phyloP scores from a whole-genome alignment of 2,113 vertebrate species.

The Pycnonotus jocosus region DNA sequence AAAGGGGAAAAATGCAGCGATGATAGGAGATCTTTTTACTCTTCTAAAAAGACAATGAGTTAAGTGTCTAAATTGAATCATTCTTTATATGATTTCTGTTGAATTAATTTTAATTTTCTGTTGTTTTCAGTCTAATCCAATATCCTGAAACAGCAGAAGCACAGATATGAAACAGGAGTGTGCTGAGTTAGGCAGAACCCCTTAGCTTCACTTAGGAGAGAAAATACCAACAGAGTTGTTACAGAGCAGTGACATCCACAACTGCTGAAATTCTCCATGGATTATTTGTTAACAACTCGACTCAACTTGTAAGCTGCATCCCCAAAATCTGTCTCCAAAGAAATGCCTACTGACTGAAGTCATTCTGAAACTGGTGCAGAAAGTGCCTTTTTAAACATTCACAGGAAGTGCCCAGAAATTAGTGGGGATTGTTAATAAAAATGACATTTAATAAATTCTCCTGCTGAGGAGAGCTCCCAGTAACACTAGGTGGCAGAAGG shows the following conservation, averaged over 20 bases:
- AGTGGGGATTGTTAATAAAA: background rate
- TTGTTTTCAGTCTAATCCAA: background rate
- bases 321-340: background rate
- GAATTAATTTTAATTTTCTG: constrained; percentile 1
- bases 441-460: background rate
- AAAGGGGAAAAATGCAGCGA: background rate
- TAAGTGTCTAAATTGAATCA: background rate
- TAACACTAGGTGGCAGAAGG: constrained; percentile 70
- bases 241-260: background rate
- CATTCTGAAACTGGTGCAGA: background rate
- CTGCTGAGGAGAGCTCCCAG: constrained; percentile 15
- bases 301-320: background rate
- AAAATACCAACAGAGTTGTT: background rate
- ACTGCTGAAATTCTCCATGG: background rate
- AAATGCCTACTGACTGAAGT: background rate
- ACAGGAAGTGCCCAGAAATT: too few relatives aligned
- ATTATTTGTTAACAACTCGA: background rate
- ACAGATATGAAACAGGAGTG: background rate
- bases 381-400: background rate
- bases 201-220: background rate
- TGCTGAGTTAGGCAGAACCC: background rate
- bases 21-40: background rate
- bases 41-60: background rate
- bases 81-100: background rate
- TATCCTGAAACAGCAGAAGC: constrained; percentile 16